Conservation (phyloP, 2,113 vertebrate genomes). For the Prochilodus magdalenae region DNA sequence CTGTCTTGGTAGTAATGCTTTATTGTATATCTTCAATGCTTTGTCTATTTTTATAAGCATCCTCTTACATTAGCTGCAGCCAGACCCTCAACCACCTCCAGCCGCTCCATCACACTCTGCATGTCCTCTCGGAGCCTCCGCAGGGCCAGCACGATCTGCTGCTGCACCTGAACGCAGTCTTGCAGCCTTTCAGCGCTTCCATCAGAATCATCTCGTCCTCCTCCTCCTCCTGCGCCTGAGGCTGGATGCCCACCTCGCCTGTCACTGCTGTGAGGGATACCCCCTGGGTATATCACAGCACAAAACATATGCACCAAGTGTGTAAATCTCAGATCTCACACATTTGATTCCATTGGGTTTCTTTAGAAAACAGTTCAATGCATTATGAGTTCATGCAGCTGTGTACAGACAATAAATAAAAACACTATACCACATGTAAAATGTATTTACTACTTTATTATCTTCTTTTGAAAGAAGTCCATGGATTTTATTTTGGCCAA, state of each 20-base stretch:
- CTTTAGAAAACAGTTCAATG: neutral
- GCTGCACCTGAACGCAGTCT: constrained; percentile 72
- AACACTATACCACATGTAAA: no score
- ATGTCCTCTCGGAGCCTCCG: constrained; percentile 85
- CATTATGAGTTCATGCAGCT: no score
- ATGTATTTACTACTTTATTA: no score
- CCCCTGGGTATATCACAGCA: constrained; percentile 55
- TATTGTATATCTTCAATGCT: neutral
- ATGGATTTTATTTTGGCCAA: no score
- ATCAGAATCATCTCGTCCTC: constrained; percentile 63
- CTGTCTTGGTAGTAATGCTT: neutral
- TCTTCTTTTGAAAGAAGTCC: no score
- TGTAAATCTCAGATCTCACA: no score
- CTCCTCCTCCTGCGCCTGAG: constrained; percentile 46
- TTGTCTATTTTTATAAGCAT: neutral
- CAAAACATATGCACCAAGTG: neutral
- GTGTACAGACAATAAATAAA: no score
- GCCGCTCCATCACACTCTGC: constrained; percentile 81
- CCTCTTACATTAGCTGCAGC: constrained; percentile 74
- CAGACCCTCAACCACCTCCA: constrained; percentile 82
- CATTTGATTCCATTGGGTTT: neutral
- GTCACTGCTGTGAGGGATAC: constrained; percentile 46
- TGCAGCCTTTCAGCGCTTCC: constrained; percentile 67
- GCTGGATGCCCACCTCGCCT: constrained; percentile 25
- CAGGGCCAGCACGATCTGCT: constrained; percentile 79